A percentile compares a stretch with the other conserved stretches of the same genome.
phyloP scores from a whole-genome alignment of 2,797 vertebrate genomes.

The Florisuga fusca region DNA sequence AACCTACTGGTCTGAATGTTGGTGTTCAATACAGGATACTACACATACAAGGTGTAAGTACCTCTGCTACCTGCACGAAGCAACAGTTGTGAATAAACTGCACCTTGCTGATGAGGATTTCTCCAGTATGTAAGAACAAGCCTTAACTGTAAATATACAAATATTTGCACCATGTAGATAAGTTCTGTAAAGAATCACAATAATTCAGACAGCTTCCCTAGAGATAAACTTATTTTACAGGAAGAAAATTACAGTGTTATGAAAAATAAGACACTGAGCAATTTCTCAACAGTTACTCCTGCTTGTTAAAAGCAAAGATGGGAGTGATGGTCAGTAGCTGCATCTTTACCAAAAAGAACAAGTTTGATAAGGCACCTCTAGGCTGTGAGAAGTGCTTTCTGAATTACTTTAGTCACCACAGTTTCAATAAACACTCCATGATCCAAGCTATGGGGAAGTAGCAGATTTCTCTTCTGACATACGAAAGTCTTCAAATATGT shows the following conservation, averaged over 20 bases:
- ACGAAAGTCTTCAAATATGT: neutral
- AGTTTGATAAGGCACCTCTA: neutral
- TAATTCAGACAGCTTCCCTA: neutral
- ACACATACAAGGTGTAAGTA: neutral
- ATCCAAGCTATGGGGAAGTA: neutral
- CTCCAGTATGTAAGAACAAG: neutral
- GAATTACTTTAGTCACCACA: neutral
- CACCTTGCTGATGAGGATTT: neutral
- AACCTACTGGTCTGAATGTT: neutral
- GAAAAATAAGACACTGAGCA: neutral
- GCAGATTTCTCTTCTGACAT: neutral
- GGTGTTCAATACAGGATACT: neutral
- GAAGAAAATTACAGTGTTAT: neutral
- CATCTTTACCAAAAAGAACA: neutral
- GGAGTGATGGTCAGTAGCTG: neutral
- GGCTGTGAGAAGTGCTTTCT: neutral
- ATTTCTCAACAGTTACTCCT: slow-evolving; percentile 8
- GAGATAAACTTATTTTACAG: neutral
- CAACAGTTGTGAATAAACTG: neutral
- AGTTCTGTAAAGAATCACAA: neutral
- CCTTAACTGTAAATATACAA: neutral
- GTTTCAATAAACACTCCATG: neutral
- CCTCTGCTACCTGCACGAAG: neutral
- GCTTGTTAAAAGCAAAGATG: neutral
- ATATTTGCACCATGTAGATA: neutral